Evolutionary conservation across 2,888 invertebrate genomes (phyloP).

Genomic region (Eupithecia pulchellata): DNA sequence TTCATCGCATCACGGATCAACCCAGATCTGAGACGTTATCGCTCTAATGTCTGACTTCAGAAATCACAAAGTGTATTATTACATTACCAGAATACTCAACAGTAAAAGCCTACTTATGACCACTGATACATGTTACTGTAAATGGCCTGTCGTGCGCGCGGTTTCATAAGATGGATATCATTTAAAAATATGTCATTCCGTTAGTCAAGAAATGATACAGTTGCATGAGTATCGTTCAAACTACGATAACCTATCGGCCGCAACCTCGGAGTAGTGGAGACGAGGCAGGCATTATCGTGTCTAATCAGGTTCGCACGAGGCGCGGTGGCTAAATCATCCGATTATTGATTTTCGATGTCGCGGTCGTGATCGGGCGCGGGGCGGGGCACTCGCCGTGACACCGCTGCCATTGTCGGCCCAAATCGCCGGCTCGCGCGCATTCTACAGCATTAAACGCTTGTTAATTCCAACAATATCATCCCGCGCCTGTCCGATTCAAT

Average conservation of each 20-base stretch:
- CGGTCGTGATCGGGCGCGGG: slow-evolving; percentile 83
- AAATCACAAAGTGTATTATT: slow-evolving; percentile 54
- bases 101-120: slow-evolving; percentile 63
- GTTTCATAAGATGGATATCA: slow-evolving; percentile 74
- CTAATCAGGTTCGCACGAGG: slow-evolving; percentile 85
- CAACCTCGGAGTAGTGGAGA: slow-evolving; percentile 64
- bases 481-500: slow-evolving; percentile 76
- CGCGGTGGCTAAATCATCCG: slow-evolving; percentile 85
- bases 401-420: slow-evolving; percentile 77
- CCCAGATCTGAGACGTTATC: slow-evolving; percentile 51
- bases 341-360: slow-evolving; percentile 85
- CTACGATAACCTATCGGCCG: slow-evolving; percentile 79
- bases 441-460: slow-evolving; percentile 82
- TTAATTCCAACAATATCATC: slow-evolving; percentile 83
- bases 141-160: slow-evolving; percentile 70
- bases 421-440: slow-evolving; percentile 68
- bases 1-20: slow-evolving; percentile 41
- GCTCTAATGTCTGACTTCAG: slow-evolving; percentile 49
- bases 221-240: slow-evolving; percentile 66
- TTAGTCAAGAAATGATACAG: slow-evolving; percentile 73
- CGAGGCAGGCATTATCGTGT: slow-evolving; percentile 79
- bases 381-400: slow-evolving; percentile 78
- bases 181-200: slow-evolving; percentile 78
- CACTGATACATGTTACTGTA: slow-evolving; percentile 70
- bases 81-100: slow-evolving; percentile 53